These are phyloP conservation scores for Peromyscus maniculatus DNA, from an alignment of 2,113 vertebrate genomes.

Conservation along the genomic window DNA sequence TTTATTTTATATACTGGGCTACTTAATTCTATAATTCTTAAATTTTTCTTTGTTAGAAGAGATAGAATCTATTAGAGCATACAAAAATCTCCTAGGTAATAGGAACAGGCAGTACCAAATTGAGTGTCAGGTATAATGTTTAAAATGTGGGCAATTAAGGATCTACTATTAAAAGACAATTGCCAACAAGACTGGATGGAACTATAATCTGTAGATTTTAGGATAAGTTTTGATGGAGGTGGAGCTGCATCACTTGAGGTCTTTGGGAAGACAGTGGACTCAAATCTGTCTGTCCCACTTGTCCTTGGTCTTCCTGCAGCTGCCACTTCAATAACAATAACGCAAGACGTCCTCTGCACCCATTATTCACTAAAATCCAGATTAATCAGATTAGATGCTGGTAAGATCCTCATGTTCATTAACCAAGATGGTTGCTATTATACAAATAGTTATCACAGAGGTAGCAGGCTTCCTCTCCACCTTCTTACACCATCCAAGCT, in stretches of 20 bases:
- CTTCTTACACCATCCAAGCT: neutral
- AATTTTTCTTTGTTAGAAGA: neutral
- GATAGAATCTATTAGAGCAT: neutral
- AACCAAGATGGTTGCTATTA: neutral
- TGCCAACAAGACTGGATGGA: neutral
- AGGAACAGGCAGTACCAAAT: neutral
- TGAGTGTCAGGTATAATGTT: neutral
- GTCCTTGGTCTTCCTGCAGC: neutral
- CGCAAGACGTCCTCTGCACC: neutral
- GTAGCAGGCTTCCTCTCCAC: too few relatives aligned
- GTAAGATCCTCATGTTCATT: neutral
- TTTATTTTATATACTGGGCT: neutral
- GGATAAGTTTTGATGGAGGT: too few relatives aligned
- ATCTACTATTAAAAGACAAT: neutral
- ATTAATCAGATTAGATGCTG: neutral
- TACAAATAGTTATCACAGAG: neutral
- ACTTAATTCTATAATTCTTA: neutral
- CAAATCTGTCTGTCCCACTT: neutral
- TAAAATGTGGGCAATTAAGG: conserved; percentile 1
- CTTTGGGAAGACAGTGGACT: neutral
- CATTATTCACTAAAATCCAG: neutral
- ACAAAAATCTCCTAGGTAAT: neutral
- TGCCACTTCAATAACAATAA: neutral
- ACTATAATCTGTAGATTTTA: neutral
- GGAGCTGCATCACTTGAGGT: neutral